Evolutionary conservation across 2,888 invertebrate species (phyloP).

Genomic region (Pseudanteris insignis): DNA sequence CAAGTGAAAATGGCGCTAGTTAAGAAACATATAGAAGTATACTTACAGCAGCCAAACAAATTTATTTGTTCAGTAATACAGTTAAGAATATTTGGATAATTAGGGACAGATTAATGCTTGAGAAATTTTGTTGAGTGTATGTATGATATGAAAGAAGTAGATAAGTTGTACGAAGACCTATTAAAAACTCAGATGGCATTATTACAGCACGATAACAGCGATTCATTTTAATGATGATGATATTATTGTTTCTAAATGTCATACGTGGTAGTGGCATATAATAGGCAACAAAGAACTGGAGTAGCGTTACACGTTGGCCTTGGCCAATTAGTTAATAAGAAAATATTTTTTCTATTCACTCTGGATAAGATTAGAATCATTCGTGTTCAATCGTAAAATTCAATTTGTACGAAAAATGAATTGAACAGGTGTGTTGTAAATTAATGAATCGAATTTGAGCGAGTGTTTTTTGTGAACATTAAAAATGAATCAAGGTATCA

Average conservation of each 20-base stretch:
- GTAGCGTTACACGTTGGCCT: not conserved
- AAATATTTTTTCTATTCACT: conserved; percentile 1
- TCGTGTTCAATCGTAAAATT: conserved; percentile 5
- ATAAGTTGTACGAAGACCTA: too few species aligned
- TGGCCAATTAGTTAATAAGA: conserved; percentile 11
- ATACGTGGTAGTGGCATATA: too few species aligned
- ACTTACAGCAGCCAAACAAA: conserved; percentile 13
- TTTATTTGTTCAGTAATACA: conserved; percentile 1
- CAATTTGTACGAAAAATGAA: conserved; percentile 2
- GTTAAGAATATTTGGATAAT: not conserved
- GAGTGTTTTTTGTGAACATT: too few species aligned
- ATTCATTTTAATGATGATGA: too few species aligned
- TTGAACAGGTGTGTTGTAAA: conserved; percentile 1
- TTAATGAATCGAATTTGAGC: not conserved
- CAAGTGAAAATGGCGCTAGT: conserved; percentile 3
- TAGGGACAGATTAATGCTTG: too few species aligned
- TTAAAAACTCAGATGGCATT: too few species aligned
- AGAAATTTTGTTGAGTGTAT: not conserved
- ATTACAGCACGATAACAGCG: too few species aligned
- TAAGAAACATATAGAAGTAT: conserved; percentile 4
- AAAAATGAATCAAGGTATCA: too few species aligned
- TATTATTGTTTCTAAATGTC: too few species aligned
- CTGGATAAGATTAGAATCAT: conserved; percentile 6
- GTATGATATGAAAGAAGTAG: not conserved
- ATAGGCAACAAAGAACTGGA: not conserved